Base-by-base conservation (phyloP, 2,888 invertebrate genomes). In the Sceliomorpha sp. region DNA sequence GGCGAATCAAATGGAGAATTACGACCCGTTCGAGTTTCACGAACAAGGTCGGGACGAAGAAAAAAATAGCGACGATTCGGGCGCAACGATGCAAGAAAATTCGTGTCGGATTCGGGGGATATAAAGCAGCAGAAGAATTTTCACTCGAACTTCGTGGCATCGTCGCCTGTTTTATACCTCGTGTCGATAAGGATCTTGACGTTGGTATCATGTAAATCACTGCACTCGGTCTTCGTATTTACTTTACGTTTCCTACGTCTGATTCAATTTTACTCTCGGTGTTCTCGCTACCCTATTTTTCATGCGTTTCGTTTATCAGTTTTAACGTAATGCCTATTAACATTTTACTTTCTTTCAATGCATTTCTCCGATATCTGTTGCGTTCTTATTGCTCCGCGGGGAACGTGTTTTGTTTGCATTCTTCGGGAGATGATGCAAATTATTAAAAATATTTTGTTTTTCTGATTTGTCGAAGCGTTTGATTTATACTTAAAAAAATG, bases 181-280 rank as follows among this genome's bases (percentile, higher is more conserved):
- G 14, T 8, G 8, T 24, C 14, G 53, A 53, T 53, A 53, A 40
- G 13, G 20, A 53, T 53, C 53, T 53, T 32, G 53, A 53, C 40
- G 40, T 40, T 20, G 53, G 53, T 31, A 32, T 32, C 17, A 51
- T 53, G 53, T 53, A 53, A 32, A 53, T 53, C 29, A 40, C 31
- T 29, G 53, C 32, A 40, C 39, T 31, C 7, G n/a, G 14, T 13
- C 29, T 3, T n/a, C 12, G 29, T 39, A 31, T 39, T 17, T 29
- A 13, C 15, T 20, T 40, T 36, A 15, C 13, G 13, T 51, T 15
- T 39, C 37, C 39, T 39, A 31, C 17, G 12, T 31, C 29, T 17
- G 27, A 39, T 31, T 51, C 39, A 17, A 13, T 20, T 31, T 29
- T 15, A 8, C 20, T 39, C 24, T n/a, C n/a, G n/a, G n/a, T n/a